Conservation (phyloP, 2,113 vertebrate species). For the cat (Felis catus) region DNA sequence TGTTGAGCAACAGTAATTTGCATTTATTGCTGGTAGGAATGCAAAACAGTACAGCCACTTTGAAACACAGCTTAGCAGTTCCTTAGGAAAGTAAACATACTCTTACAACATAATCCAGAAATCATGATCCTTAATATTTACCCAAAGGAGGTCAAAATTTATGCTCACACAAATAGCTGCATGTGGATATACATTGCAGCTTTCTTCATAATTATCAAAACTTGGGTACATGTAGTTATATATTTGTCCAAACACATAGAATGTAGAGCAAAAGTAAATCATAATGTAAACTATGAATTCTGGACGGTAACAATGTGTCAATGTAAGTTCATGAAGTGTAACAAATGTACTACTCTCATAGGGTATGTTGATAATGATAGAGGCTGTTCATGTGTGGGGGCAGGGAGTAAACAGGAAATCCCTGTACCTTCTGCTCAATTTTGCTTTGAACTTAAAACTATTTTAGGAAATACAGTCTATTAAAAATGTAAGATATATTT, state of each 20-base stretch:
- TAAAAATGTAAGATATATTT: background rate
- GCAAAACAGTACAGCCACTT: too few species aligned
- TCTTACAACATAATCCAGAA: background rate
- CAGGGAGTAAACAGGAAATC: background rate
- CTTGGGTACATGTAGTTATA: background rate
- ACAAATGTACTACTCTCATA: background rate
- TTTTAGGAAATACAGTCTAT: background rate
- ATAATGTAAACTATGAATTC: background rate
- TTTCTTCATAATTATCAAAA: background rate
- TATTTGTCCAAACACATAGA: background rate
- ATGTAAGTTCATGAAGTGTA: background rate
- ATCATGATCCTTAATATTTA: background rate
- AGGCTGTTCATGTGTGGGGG: background rate
- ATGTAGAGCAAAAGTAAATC: background rate
- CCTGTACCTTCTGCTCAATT: background rate
- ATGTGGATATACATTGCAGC: background rate
- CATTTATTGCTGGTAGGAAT: background rate
- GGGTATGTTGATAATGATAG: background rate
- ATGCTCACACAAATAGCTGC: background rate
- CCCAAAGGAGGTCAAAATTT: background rate
- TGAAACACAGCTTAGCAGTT: too few species aligned
- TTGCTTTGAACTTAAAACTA: background rate
- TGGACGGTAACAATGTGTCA: background rate
- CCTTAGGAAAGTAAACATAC: too few species aligned
- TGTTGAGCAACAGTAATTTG: background rate